phyloP scores from a whole-genome alignment of 2,797 vertebrate genomes.

The Hirundo rustica region DNA sequence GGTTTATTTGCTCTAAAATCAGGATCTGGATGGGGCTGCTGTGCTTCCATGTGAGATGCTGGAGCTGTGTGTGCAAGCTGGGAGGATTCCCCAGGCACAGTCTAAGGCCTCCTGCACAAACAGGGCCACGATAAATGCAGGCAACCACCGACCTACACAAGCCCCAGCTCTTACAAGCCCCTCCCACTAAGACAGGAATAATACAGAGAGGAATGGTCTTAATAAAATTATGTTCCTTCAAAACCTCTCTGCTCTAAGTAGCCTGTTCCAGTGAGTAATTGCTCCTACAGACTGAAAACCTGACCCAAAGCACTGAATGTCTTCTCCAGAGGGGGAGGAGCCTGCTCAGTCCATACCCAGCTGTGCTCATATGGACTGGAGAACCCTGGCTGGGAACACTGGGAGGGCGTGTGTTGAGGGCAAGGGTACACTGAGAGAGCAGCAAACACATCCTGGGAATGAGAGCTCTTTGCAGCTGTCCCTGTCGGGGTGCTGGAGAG shows the following conservation, averaged over 20 bases:
- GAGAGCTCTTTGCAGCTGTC: background rate
- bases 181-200: background rate
- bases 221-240: background rate
- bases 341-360: background rate
- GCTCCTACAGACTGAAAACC: background rate
- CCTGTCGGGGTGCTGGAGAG: background rate
- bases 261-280: background rate
- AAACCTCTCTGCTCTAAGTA: background rate
- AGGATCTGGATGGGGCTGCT: background rate
- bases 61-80: background rate
- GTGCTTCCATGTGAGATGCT: background rate
- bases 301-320: background rate
- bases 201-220: background rate
- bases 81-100: background rate
- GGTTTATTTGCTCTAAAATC: background rate
- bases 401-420: fast-evolving
- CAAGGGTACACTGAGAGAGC: background rate
- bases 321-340: background rate
- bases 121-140: background rate
- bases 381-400: background rate
- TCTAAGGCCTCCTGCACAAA: background rate
- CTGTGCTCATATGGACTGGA: fast-evolving
- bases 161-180: background rate
- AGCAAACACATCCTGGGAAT: background rate
- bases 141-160: fast-evolving